These are phyloP conservation scores for Anguilla marmorata DNA, from an alignment of 2,797 vertebrate species.

Conservation along the genomic window DNA sequence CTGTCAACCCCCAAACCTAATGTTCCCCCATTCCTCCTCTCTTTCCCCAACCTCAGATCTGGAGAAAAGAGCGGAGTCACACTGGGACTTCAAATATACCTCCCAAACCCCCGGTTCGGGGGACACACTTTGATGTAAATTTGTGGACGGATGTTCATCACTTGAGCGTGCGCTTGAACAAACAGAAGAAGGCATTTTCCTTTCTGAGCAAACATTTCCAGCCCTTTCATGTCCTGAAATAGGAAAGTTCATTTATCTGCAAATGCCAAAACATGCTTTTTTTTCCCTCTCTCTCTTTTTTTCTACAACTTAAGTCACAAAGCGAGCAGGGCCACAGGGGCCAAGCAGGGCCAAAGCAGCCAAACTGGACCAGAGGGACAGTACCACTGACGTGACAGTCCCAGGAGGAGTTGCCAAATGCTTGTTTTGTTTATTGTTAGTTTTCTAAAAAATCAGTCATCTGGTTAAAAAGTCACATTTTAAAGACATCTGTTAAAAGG, in stretches of 20 bases:
- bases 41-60: slow-evolving; percentile 43
- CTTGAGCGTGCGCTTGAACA: slow-evolving; percentile 72
- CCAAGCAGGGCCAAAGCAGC: neutral
- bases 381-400: neutral
- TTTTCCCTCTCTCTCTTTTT: slow-evolving; percentile 29
- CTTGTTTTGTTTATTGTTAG: slow-evolving; percentile 17
- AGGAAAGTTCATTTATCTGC: slow-evolving; percentile 52
- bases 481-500: neutral
- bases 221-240: slow-evolving; percentile 68
- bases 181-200: slow-evolving; percentile 74
- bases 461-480: slow-evolving; percentile 12
- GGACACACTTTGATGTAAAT: slow-evolving; percentile 81
- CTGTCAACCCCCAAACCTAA: neutral
- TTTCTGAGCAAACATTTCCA: slow-evolving; percentile 73
- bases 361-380: neutral
- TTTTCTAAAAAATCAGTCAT: slow-evolving; percentile 16
- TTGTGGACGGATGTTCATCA: slow-evolving; percentile 72
- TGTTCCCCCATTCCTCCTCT: slow-evolving; percentile 28
- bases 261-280: slow-evolving; percentile 47
- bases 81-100: slow-evolving; percentile 84
- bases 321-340: neutral
- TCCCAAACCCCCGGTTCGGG: slow-evolving; percentile 60
- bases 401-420: slow-evolving; percentile 11
- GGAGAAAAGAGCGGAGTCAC: slow-evolving; percentile 70
- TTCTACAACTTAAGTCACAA: neutral